Evolutionary conservation across 2,888 invertebrate genomes (phyloP).

Genomic region (Caenorhabditis macrosperma): DNA sequence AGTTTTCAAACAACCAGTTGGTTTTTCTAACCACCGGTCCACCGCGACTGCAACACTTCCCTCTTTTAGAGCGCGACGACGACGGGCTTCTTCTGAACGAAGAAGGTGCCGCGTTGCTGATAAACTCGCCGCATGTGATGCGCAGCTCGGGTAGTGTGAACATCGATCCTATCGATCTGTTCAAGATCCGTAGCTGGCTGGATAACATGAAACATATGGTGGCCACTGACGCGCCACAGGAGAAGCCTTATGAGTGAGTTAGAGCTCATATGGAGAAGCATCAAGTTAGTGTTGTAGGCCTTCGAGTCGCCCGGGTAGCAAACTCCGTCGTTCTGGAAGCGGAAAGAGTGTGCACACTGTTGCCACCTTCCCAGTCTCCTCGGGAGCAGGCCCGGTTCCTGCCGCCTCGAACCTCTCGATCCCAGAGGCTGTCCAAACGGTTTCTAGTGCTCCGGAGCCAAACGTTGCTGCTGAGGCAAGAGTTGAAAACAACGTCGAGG

Average conservation of each 20-base stretch:
- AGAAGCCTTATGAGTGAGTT: constrained; percentile 67
- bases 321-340: constrained; percentile 60
- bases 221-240: constrained; percentile 68
- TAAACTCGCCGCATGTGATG: constrained; percentile 38
- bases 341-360: constrained; percentile 64
- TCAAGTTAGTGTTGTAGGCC: constrained; percentile 49
- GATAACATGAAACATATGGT: constrained; percentile 77
- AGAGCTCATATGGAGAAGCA: not conserved
- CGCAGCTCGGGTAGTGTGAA: constrained; percentile 52
- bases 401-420: constrained; percentile 30
- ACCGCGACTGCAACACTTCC: too few relatives aligned
- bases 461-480: too few relatives aligned
- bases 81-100: constrained; percentile 62
- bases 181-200: constrained; percentile 71
- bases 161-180: constrained; percentile 60
- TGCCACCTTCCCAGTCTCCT: constrained; percentile 32
- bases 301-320: constrained; percentile 32
- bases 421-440: constrained; percentile 26
- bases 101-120: constrained; percentile 54
- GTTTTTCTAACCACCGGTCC: too few relatives aligned
- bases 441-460: not conserved
- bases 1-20: too few relatives aligned
- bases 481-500: not conserved
- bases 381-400: not conserved
- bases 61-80: constrained; percentile 58